Evolutionary conservation across 2,797 vertebrate genomes (phyloP).

Genomic region (Danio tinwini): DNA sequence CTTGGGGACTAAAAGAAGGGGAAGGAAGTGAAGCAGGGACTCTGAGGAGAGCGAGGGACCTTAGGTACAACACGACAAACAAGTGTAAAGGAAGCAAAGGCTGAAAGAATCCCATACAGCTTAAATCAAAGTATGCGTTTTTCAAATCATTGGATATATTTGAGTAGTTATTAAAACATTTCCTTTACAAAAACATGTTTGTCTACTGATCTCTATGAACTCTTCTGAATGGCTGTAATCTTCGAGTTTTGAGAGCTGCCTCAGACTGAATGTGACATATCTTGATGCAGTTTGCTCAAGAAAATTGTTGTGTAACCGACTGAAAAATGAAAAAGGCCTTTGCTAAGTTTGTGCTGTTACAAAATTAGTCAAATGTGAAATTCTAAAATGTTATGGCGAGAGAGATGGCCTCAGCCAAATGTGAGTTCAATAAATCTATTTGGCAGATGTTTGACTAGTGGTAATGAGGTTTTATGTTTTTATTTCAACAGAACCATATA

Average conservation of each 20-base stretch:
- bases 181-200: neutral
- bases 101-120: neutral
- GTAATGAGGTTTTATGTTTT: neutral
- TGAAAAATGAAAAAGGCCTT: neutral
- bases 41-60: conserved; percentile 34
- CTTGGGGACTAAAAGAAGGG: conserved; percentile 45
- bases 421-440: neutral
- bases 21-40: conserved; percentile 51
- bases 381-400: neutral
- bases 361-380: neutral
- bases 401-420: neutral
- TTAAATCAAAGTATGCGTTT: neutral
- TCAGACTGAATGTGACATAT: neutral
- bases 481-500: neutral
- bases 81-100: conserved; percentile 17
- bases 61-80: conserved; percentile 20
- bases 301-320: neutral
- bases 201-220: neutral
- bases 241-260: neutral
- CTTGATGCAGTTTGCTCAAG: neutral
- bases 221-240: neutral
- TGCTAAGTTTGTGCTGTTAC: neutral
- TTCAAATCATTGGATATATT: neutral
- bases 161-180: neutral
- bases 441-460: neutral